Evolutionary conservation across 2,797 vertebrate species (phyloP), one percentile per base, ranked within the genome.

Genomic region (Erpetoichthys calabaricus): DNA sequence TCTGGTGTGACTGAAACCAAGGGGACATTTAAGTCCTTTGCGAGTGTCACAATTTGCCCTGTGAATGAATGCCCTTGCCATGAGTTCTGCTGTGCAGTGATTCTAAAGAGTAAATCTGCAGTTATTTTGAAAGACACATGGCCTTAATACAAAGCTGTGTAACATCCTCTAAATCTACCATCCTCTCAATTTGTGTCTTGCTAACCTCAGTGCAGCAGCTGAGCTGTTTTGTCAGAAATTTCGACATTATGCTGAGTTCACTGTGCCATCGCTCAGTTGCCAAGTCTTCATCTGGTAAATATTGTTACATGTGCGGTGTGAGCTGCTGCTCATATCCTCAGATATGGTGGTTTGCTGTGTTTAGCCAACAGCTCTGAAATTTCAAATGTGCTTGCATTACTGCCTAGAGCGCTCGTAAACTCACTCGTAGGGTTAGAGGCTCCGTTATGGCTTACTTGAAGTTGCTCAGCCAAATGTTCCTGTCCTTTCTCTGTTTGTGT

Each of bases 321-420:
- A 25, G 25, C 56, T 60, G 53, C 60, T 60, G 53, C 56, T 60
- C 49, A 49, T 25, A 50, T 56, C 45, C 47, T 60, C 45, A 60
- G 53, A 60, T 1, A 60, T 42, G 56, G 43, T 58, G 57, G 10
- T 49, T 58, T 58, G 53, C 46, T 25, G 42, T 59, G 50, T 59
- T 59, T 59, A 43, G 49, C 51, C 44, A 59, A 51, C 4, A 59
- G 42, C 51, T 51, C 52, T 6, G 42, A 59, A 53, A 59, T 59
- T 53, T 53, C 59, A 25, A 25, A 25, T 25, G 25, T 25, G 25
- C 25, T 25, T 25, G 25, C 25, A 25, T 25, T 25, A 25, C 25
- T 25, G 25, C 25, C 25, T 25, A 2, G 25, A 25, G 25, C 25
- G 25, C 25, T 2, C 2, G 25, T 1, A 25, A 25, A 25, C 25